Base-by-base conservation (phyloP, 1,140 invertebrate genomes). In the Macrosteles quadrilineatus region DNA sequence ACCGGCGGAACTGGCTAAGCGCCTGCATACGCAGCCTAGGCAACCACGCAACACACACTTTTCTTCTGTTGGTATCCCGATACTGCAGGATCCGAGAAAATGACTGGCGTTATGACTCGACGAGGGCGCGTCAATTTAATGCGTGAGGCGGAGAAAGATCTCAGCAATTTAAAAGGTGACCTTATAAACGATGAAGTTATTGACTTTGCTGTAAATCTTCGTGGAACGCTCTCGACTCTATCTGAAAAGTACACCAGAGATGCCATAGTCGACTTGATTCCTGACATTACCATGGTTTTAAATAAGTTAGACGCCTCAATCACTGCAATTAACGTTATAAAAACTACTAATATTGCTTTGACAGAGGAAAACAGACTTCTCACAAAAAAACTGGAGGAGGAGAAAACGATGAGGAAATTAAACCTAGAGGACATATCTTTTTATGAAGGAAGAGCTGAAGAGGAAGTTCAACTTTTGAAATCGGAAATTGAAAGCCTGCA, bases 321-420 rank as follows among this genome's bases (percentile, higher is more conserved):
- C 2, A 43, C 30, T 9, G 31, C 23, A 36, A 65, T 29, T 43
- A 43, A 65, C 17, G 63, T 32, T 2, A 4, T 40, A n/a, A 40
- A 65, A 30, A 65, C 21, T 1, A 6, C 63, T 23, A 2, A 29
- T 21, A 19, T 30, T 0, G 63, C 23, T 36, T 3, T 65, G 12
- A 27, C 31, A 43, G 31, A 65, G 3, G 63, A 65, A n/a, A 65
- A 65, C n/a, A 65, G 36, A 65, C 2, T n/a, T 4, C 31, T 65
- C 3, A 3, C n/a, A 43, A 65, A 40, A 40, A 36, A 9, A n/a
- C 19, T 65, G 2, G 30, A 65, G 12, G 63, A 32, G 30, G 63
- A 65, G 31, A 65, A 40, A 27, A 65, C 2, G 23, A 65, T 11
- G 19, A 65, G 36, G 30, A 65, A 40, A 27, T 23, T 30, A 65